Evolutionary conservation across 2,797 vertebrate genomes (phyloP).

Genomic region (Yasuhikotakia modesta): DNA sequence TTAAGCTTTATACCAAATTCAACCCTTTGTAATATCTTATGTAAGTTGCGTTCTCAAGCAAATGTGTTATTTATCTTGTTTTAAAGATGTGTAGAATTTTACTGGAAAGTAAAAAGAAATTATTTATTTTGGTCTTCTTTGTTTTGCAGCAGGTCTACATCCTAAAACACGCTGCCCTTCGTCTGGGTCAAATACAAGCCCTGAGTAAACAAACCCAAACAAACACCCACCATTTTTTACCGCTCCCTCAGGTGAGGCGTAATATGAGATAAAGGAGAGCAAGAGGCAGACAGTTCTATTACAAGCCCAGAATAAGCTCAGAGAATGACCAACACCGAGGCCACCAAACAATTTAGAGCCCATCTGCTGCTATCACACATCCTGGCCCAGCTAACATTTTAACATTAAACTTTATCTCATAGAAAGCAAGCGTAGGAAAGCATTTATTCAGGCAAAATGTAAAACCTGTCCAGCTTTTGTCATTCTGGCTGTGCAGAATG

Average conservation of each 20-base stretch:
- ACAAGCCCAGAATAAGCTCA: conserved; percentile 21
- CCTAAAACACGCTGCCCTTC: background rate
- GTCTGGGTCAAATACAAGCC: background rate
- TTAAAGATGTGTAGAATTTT: background rate
- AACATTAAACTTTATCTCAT: conserved; percentile 40
- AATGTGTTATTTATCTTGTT: background rate
- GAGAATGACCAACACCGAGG: conserved; percentile 39
- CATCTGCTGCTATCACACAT: conserved; percentile 20
- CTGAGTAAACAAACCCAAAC: conserved; percentile 15
- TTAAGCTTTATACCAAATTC: background rate
- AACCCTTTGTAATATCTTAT: background rate
- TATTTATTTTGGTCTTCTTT: background rate
- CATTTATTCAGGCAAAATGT: conserved; percentile 41
- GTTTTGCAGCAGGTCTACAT: background rate
- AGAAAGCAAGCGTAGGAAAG: conserved; percentile 9
- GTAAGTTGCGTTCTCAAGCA: background rate
- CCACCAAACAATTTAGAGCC: conserved; percentile 6
- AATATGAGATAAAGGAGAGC: conserved; percentile 15
- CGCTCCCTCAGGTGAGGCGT: background rate
- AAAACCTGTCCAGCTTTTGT: conserved; percentile 30
- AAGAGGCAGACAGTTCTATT: conserved; percentile 29
- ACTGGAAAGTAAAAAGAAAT: background rate
- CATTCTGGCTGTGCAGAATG: conserved; percentile 36
- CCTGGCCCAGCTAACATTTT: conserved; percentile 1
- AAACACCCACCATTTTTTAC: conserved; percentile 38